Base-by-base conservation (phyloP, 1,140 invertebrate species). In the Drosophila auraria region DNA sequence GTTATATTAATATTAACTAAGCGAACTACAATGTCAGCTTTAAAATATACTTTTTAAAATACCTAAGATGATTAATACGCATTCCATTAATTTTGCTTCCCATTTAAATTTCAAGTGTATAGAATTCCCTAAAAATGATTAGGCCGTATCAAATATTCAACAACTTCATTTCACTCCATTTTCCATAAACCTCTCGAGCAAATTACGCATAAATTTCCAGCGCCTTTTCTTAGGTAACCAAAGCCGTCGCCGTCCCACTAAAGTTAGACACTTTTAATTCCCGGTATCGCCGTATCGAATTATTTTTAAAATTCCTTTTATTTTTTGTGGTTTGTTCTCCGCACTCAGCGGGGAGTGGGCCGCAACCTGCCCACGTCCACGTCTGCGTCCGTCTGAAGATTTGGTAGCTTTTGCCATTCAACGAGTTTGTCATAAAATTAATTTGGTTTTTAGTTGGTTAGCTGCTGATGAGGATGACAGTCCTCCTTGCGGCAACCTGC, bases 371-470 rank as follows among this genome's bases (percentile, higher is more conserved):
- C 68, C 56, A 66, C 69, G 68, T 60, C 27, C 27, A 30, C 27
- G 27, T 30, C 30, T 17, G 50, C 27, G 27, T 30, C 30, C n/a
- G 50, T 70, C 70, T 60, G 20, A 36, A 69, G 51, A 57, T 45
- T 59, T 78, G 66, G 84, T 89, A 83, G 80, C 83, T 63, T 74
- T 78, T 57, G 74, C 45, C 72, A 82, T 89, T 89, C 68, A 80
- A 71, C 84, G 57, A 87, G 84, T 83, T 90, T 89, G 86, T 90
- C 86, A 84, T 90, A 83, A 77, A 90, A 82, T 89, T 89, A 87
- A 89, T 89, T 89, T 86, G 71, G 64, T 61, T 78, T 76, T 80
- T 68, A 78, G 64, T 44, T 83, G 70, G 50, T 25, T 30, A 40
- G 45, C 68, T 58, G 75, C 81, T 75, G 69, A 70, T 49, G 69